Base-by-base conservation (phyloP, 2,888 invertebrate genomes). In the Ichneumoninae sp. region DNA sequence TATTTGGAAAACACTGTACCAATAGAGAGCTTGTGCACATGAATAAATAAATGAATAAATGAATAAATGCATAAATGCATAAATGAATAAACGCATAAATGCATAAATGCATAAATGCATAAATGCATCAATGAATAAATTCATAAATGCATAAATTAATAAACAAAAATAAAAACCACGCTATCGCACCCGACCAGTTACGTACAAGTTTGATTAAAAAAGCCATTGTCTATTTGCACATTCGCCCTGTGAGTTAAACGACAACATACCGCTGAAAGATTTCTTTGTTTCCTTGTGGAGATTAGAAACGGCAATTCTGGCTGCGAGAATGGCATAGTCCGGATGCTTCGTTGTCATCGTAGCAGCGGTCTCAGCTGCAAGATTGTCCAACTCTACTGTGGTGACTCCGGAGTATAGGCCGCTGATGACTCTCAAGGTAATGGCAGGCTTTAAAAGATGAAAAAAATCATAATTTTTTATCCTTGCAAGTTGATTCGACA, bases 301-400 rank as follows among this genome's bases (percentile, higher is more conserved):
- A 94, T 99, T 99, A 0, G 99, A 99, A 65, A 99, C 97, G 7
- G 98, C 99, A 91, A 99, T 97, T 88, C 99, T 95, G 3, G 97
- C 98, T 76, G 98, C 98, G 74, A 98, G 94, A 82, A 97, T 94
- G 5, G 97, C 99, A 95, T 99, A 99, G 94, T 99, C 99, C 0
- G 99, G 98, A 94, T 99, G 99, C 91, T 97, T 97, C 3, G 98
- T 98, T 0, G 99, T 99, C 97, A 99, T 97, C 44, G 98, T 98
- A 13, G 99, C 99, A n/a, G 99, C 98, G 57, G 98, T 99, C 94
- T 99, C 99, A 0, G 99, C 99, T 65, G 99, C 99, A 86, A 99
- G 94, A 93, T 99, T 99, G 94, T 99, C 99, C 89, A 99, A 94
- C 93, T 99, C 99, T 22, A 98, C 97, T 0, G 99, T 99, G 7